Percentiles rank a stretch among this genome's conserved stretches.
These are phyloP conservation scores for Loripinus fragilis DNA, from an alignment of 2,888 invertebrate species.

Conservation along the genomic window DNA sequence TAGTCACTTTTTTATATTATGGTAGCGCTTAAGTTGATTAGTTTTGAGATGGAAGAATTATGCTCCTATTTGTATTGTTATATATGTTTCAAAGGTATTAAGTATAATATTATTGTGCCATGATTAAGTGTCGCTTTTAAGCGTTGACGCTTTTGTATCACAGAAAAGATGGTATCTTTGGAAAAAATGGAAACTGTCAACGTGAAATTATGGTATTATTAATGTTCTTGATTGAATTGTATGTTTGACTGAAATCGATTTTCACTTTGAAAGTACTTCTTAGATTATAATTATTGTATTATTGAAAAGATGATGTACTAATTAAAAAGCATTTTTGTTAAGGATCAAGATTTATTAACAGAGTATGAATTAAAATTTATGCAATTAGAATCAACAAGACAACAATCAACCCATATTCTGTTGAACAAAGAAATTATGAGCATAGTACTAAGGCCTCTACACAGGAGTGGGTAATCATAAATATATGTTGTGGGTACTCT, in stretches of 20 bases:
- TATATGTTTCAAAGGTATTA: conserved; percentile 4
- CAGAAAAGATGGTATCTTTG: conserved; percentile 3
- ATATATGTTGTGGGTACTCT: too few relatives aligned
- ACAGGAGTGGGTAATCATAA: too few relatives aligned
- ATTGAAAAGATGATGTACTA: background rate
- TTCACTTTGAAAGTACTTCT: background rate
- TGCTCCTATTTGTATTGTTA: conserved; percentile 3
- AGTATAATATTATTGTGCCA: conserved; percentile 2
- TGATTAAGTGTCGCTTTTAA: background rate
- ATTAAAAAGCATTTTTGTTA: background rate
- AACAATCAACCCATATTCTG: too few relatives aligned
- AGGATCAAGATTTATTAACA: too few relatives aligned
- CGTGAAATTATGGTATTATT: conserved; percentile 1
- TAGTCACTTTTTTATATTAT: too few relatives aligned
- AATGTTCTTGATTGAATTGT: background rate
- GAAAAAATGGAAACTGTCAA: conserved; percentile 13
- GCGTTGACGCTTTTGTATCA: conserved; percentile 12
- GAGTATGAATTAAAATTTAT: too few relatives aligned
- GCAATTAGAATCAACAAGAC: too few relatives aligned
- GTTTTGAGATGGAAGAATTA: background rate
- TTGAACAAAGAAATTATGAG: too few relatives aligned
- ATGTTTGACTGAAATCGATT: background rate
- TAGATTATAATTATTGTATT: background rate
- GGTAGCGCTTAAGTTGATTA: background rate
- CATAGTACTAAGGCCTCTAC: too few relatives aligned